Percentiles rank a stretch among this genome's conserved stretches.
phyloP scores from a whole-genome alignment of 2,113 vertebrate genomes.

The Sinocyclocheilus maitianheensis region DNA sequence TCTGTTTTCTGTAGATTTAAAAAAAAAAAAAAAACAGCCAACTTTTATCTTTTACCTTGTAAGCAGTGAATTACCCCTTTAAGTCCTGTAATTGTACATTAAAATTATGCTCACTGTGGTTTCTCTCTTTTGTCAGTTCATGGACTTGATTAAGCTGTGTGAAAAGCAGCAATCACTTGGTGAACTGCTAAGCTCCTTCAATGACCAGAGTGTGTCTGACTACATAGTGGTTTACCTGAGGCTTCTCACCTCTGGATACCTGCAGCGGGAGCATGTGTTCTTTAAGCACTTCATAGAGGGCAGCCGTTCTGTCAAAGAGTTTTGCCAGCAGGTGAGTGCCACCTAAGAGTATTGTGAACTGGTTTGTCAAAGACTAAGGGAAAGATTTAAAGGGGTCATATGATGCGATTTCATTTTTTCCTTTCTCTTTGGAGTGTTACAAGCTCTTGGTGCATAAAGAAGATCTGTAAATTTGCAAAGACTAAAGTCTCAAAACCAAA shows the following conservation, averaged over 20 bases:
- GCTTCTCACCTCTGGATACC: conserved; percentile 90
- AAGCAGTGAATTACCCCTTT: neutral
- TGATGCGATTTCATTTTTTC: too few species aligned
- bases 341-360: neutral
- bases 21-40: too few species aligned
- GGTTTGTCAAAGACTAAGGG: too few species aligned
- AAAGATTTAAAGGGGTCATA: too few species aligned
- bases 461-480: too few species aligned
- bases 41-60: too few species aligned
- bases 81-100: neutral
- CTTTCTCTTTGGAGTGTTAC: too few species aligned
- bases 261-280: conserved; percentile 89
- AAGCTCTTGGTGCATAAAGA: too few species aligned
- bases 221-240: conserved; percentile 94
- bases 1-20: too few species aligned
- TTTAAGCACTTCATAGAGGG: conserved; percentile 97
- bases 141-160: conserved; percentile 91
- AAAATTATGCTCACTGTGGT: neutral
- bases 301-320: conserved; percentile 89
- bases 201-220: conserved; percentile 92
- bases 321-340: conserved; percentile 86
- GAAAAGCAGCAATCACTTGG: conserved; percentile 84
- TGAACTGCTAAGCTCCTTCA: conserved; percentile 87
- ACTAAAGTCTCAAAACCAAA: too few species aligned
- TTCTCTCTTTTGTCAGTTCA: conserved; percentile 76